These are phyloP conservation scores for Riparia riparia DNA, from an alignment of 2,113 vertebrate species.

Conservation along the genomic window DNA sequence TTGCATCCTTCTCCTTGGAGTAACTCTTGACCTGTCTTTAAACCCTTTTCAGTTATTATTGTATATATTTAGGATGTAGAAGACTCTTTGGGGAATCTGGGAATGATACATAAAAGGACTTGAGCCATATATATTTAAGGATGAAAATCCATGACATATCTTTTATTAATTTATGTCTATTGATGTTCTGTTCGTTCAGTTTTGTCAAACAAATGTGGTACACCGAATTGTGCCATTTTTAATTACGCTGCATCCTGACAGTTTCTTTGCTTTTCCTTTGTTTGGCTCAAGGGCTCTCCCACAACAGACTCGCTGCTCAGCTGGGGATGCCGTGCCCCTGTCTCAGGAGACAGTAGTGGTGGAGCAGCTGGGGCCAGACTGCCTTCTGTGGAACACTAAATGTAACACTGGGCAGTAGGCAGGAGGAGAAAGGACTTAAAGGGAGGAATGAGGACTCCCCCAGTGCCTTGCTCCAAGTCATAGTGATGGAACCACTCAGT, in stretches of 20 bases:
- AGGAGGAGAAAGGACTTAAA: background rate
- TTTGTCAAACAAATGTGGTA: background rate
- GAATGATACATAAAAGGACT: background rate
- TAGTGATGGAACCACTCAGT: background rate
- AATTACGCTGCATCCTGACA: background rate
- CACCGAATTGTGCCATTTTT: background rate
- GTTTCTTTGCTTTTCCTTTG: background rate
- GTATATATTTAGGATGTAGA: background rate
- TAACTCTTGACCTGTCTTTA: background rate
- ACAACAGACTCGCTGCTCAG: accelerated
- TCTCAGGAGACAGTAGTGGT: too few relatives aligned
- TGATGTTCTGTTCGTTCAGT: background rate
- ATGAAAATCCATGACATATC: background rate
- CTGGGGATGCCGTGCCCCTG: background rate
- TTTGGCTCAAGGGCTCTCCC: background rate
- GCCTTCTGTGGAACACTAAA: background rate
- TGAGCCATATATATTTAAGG: background rate
- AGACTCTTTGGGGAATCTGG: background rate
- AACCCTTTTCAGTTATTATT: background rate
- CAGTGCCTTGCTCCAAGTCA: background rate
- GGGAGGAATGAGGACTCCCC: background rate
- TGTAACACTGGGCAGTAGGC: background rate
- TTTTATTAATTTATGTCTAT: background rate
- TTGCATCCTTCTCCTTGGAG: background rate
- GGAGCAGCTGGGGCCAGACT: background rate